Percentiles rank a stretch among this genome's conserved stretches.
These are phyloP conservation scores for Dolomedes plantarius DNA, from an alignment of 2,888 invertebrate genomes.

Conservation along the genomic window DNA sequence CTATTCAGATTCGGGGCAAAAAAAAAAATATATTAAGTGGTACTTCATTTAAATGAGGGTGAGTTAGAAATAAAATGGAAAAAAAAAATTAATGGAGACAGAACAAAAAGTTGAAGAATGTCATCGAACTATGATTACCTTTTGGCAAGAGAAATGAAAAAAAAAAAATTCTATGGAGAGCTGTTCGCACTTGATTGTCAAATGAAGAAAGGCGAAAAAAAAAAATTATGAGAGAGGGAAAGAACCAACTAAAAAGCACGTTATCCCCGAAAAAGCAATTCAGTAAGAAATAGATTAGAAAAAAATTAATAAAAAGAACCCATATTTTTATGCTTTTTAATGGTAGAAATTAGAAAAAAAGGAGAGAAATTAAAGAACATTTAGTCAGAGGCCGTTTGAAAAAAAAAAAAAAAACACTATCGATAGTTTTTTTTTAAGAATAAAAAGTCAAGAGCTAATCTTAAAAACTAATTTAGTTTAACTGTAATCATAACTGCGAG, in stretches of 20 bases:
- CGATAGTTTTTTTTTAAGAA: neutral
- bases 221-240: neutral
- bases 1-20: neutral
- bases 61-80: neutral
- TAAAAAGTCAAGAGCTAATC: slow-evolving; percentile 9
- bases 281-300: neutral
- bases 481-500: slow-evolving; percentile 9
- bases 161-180: neutral
- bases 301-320: slow-evolving; percentile 1
- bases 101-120: neutral
- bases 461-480: slow-evolving; percentile 6
- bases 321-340: slow-evolving; percentile 8
- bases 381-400: neutral
- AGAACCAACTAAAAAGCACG: neutral
- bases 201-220: neutral
- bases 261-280: neutral
- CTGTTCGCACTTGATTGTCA: neutral
- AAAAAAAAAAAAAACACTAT: neutral
- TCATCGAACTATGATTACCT: slow-evolving; percentile 9
- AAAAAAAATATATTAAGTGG: slow-evolving; percentile 1
- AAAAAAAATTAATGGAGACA: neutral
- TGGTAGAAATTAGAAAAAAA: neutral
- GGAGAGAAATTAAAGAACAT: slow-evolving; percentile 1
- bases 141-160: neutral
- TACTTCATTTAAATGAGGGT: neutral